Base-by-base conservation (phyloP, 2,113 vertebrate genomes). In the Paradoxurus hermaphroditus region DNA sequence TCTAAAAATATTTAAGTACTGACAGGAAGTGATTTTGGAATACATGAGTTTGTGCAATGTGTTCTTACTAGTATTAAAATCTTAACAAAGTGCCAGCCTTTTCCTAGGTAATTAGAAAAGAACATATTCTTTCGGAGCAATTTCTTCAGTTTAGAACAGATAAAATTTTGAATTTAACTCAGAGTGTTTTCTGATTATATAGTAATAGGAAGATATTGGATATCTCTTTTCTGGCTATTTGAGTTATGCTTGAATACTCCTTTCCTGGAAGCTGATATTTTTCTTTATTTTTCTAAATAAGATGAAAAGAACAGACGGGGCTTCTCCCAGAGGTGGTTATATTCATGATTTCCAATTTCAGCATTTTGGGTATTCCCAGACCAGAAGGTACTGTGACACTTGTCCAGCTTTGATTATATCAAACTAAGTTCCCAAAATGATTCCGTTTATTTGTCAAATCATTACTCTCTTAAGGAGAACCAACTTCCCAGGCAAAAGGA, bases 271-370 rank as follows among this genome's bases (percentile, higher is more conserved):
- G 44, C 14, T 79, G 7, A 25, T 92, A 39, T 92, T 97, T 96
- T 84, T 59, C 41, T 49, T 84, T 92, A 59, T 16, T 59, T 84
- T 46, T 77, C 25, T 95, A 96, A 97, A 59, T 87, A 94, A 95
- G 34, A 87, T 62, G 39, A 85, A 90, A 92, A 77, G 70, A 95
- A 90, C n/a, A 95, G 63, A 92, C 25, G 3, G 9, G 23, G 13
- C 9, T 87, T 90, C 13, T 82, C 73, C 53, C 84, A 84, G 53
- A 70, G 29, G 15, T 78, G 13, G 5, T 39, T 92, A 44, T 77
- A 77, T 68, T 75, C 65, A 36, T 59, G 63, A 90, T 90, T 95
- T 97, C n/a, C 59, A 92, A 56, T 82, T 79, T 87, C 70, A 90
- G 23, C 29, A 81, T 90, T 34, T n/a, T 79, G 46, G 18, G 4